Percentiles rank a stretch among this genome's conserved stretches.
phyloP scores from a whole-genome alignment of 23 tunicate species.

The Oikopleura dioica region DNA sequence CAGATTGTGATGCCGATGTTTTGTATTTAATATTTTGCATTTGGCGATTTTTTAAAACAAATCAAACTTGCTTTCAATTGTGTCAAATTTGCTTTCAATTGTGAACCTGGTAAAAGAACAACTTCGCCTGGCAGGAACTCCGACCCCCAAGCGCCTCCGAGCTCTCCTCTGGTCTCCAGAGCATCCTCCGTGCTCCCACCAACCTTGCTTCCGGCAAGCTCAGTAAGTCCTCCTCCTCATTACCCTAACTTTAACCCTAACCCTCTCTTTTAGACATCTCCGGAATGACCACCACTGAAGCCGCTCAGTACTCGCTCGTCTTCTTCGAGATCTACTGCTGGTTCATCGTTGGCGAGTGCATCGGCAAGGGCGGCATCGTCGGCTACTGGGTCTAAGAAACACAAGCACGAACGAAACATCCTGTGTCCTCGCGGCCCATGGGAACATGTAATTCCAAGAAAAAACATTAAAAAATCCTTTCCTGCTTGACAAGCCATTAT shows the following conservation, averaged over 20 bases:
- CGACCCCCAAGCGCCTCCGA: background rate
- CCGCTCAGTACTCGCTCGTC: background rate
- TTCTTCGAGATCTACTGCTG: background rate
- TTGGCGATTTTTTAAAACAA: no score
- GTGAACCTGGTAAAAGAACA: no score
- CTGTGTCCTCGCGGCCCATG: no score
- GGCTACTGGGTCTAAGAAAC: background rate
- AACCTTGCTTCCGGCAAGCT: background rate
- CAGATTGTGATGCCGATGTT: no score
- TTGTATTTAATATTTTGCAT: no score
- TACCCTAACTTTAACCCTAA: background rate
- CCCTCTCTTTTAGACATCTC: background rate
- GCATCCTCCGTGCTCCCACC: background rate
- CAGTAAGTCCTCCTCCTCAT: background rate
- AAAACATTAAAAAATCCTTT: no score
- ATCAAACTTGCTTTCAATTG: no score
- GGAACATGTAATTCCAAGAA: no score
- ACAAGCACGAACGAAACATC: no score
- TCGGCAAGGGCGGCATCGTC: background rate
- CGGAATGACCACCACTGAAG: background rate
- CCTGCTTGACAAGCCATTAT: no score
- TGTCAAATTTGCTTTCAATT: no score
- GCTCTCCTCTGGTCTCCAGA: background rate
- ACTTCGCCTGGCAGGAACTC: background rate
- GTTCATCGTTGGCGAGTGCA: background rate